These are phyloP conservation scores for Lindbergichthys nudifrons DNA, from an alignment of 2,797 vertebrate species.

Conservation along the genomic window DNA sequence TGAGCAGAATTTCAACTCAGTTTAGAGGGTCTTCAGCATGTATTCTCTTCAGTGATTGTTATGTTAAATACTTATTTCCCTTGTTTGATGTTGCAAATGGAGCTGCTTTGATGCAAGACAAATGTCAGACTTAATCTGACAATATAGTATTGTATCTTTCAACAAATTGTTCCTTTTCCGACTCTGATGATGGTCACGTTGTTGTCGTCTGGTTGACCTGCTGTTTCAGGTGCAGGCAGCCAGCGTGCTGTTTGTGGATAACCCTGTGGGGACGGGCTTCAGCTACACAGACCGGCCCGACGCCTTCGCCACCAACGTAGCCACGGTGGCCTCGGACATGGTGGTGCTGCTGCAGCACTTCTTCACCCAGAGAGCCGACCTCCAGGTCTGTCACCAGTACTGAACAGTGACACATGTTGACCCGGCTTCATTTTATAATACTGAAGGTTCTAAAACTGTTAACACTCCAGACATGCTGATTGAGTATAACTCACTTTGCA, in stretches of 20 bases:
- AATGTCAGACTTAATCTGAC: too few species aligned
- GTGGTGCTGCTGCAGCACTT: constrained; percentile 90
- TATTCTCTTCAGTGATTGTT: too few species aligned
- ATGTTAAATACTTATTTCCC: too few species aligned
- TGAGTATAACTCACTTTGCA: background rate
- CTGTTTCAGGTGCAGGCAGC: constrained; percentile 87
- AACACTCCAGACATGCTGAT: background rate
- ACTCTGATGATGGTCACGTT: background rate
- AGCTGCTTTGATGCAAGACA: too few species aligned
- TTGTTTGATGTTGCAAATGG: too few species aligned
- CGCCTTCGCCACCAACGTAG: constrained; percentile 87
- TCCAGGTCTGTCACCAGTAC: constrained; percentile 84
- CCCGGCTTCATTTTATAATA: background rate
- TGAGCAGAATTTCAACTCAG: too few species aligned
- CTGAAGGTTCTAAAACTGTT: background rate
- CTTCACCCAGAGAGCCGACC: constrained; percentile 85
- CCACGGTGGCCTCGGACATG: constrained; percentile 90
- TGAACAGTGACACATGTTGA: background rate
- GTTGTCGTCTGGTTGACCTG: too few species aligned
- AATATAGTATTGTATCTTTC: background rate
- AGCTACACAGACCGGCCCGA: constrained; percentile 87
- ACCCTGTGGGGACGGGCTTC: constrained; percentile 95
- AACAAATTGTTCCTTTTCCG: background rate
- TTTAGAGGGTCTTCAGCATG: too few species aligned
- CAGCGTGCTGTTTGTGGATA: constrained; percentile 94